Percentiles rank a stretch among this genome's conserved stretches.
Evolutionary conservation across 2,888 invertebrate species (phyloP).

Genomic region (Eurytoma adleriae): DNA sequence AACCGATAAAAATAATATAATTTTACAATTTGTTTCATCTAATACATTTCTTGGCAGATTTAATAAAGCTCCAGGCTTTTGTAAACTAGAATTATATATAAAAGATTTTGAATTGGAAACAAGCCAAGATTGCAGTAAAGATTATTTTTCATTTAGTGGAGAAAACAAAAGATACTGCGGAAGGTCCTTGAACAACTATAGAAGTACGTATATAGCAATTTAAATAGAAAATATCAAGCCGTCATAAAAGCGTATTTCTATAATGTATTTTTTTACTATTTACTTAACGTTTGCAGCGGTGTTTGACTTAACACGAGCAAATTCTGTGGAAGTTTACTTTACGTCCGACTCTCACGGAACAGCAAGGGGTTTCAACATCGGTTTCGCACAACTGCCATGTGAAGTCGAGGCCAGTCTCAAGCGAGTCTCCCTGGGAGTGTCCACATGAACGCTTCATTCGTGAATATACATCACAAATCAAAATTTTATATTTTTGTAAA

Average conservation of each 20-base stretch:
- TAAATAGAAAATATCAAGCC: slow-evolving; percentile 10
- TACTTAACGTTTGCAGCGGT: slow-evolving; percentile 65
- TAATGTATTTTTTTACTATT: slow-evolving; percentile 6
- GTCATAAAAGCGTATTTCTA: not conserved
- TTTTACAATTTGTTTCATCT: slow-evolving; percentile 5
- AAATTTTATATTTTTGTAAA: slow-evolving; percentile 33
- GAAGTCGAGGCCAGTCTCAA: slow-evolving; percentile 58
- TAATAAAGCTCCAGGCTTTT: slow-evolving; percentile 72
- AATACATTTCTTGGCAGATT: slow-evolving; percentile 67
- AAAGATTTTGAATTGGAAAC: slow-evolving; percentile 76
- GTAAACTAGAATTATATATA: slow-evolving; percentile 73
- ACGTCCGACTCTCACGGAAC: slow-evolving; percentile 71
- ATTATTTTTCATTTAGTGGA: slow-evolving; percentile 73
- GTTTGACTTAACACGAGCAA: slow-evolving; percentile 67
- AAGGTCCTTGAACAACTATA: slow-evolving; percentile 69
- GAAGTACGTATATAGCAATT: slow-evolving; percentile 65
- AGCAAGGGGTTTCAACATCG: slow-evolving; percentile 75
- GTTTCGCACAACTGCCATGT: slow-evolving; percentile 71
- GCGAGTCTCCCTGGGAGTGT: slow-evolving; percentile 17
- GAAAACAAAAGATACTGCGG: slow-evolving; percentile 75
- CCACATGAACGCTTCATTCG: not conserved
- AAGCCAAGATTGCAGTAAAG: slow-evolving; percentile 74
- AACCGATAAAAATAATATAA: not conserved
- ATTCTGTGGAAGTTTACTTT: slow-evolving; percentile 73
- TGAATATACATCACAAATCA: not conserved